Conservation (phyloP, 2,888 invertebrate genomes). For the Brachylomia viminalis region DNA sequence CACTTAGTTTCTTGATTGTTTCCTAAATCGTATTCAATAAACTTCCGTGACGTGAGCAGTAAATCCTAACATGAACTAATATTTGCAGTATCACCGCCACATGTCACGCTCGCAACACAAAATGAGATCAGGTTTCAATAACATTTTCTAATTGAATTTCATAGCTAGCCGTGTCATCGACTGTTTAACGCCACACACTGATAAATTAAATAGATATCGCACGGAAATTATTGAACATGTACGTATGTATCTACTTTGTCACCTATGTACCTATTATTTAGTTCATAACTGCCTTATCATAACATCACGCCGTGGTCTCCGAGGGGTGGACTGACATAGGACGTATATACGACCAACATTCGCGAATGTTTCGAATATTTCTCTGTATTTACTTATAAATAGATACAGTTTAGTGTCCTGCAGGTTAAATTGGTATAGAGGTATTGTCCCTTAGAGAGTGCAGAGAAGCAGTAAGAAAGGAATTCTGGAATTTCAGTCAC, state of each 20-base stretch:
- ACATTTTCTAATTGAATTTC: constrained; percentile 66
- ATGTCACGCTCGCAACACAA: constrained; percentile 39
- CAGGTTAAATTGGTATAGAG: neutral
- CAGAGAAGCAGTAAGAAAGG: neutral
- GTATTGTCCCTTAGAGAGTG: neutral
- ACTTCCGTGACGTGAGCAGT: neutral
- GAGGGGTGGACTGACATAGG: neutral
- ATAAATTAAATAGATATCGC: constrained; percentile 59
- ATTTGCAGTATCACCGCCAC: constrained; percentile 23
- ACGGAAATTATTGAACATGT: constrained; percentile 45
- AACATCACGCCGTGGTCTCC: neutral
- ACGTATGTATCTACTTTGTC: neutral
- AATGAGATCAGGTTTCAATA: constrained; percentile 57
- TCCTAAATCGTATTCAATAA: neutral
- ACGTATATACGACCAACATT: neutral
- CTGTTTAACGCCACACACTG: constrained; percentile 44
- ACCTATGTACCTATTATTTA: constrained; percentile 26
- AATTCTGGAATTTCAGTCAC: neutral
- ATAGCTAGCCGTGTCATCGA: constrained; percentile 43
- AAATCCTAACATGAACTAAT: constrained; percentile 15
- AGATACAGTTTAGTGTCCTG: neutral
- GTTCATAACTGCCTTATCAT: neutral
- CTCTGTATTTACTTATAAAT: neutral
- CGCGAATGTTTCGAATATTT: no score
- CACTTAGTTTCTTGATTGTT: neutral